Percentiles rank a stretch among this genome's conserved stretches.
Conservation (phyloP, 2,113 vertebrate genomes). For the Sus scrofa region DNA sequence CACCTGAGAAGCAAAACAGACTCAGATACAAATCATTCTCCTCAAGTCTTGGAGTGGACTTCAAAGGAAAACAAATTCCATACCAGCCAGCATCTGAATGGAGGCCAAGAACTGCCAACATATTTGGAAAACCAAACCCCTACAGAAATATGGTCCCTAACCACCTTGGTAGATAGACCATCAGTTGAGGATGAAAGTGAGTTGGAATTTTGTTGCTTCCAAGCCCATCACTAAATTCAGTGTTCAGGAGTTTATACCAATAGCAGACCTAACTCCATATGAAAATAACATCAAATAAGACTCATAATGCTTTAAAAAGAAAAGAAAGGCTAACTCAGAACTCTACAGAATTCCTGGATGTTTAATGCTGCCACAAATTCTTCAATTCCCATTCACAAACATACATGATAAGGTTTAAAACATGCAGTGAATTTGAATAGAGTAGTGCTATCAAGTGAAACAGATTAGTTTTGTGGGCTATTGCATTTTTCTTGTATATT, state of each 20-base stretch:
- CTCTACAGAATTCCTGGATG: neutral
- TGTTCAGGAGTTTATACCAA: constrained; percentile 18
- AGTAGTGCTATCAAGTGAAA: constrained; percentile 58
- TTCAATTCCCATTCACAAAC: constrained; percentile 62
- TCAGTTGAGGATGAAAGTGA: constrained; percentile 4
- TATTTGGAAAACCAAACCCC: constrained; percentile 54
- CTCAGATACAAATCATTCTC: constrained; percentile 79
- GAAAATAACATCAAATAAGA: constrained; percentile 40
- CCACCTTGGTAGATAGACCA: constrained; percentile 54
- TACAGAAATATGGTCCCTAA: constrained; percentile 25
- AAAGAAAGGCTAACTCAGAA: neutral
- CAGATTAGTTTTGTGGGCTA: constrained; percentile 50
- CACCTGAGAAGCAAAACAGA: constrained; percentile 81
- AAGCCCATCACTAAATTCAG: constrained; percentile 16
- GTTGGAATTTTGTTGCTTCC: constrained; percentile 31
- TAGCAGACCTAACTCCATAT: neutral
- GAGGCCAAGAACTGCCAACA: constrained; percentile 66
- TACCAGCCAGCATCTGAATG: constrained; percentile 57
- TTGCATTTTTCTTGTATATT: constrained; percentile 61
- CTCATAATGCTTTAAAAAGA: neutral
- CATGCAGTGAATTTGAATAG: constrained; percentile 42
- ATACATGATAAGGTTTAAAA: constrained; percentile 43
- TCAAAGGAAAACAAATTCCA: constrained; percentile 79
- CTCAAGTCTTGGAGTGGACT: constrained; percentile 68
- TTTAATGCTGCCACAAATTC: constrained; percentile 5